phyloP scores from a whole-genome alignment of 2,113 vertebrate genomes.

The Dipodomys spectabilis region DNA sequence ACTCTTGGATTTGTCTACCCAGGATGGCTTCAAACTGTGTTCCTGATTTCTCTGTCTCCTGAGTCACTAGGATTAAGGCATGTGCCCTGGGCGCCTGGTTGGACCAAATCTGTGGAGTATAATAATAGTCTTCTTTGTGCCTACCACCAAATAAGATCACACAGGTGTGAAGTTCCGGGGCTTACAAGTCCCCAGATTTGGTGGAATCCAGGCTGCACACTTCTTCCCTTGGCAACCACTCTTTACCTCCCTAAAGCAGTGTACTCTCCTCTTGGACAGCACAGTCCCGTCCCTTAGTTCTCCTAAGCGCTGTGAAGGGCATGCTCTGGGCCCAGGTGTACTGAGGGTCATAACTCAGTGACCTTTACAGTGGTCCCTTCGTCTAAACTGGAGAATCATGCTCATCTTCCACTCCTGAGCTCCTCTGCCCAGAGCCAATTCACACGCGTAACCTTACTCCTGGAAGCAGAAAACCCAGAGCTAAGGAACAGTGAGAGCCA shows the following conservation, averaged over 20 bases:
- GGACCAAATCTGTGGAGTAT: neutral
- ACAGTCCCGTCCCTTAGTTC: neutral
- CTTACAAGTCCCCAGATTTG: neutral
- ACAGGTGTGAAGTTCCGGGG: neutral
- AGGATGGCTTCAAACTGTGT: too few species aligned
- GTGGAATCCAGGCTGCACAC: neutral
- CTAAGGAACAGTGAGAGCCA: neutral
- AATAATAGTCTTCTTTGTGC: neutral
- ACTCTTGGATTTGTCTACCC: neutral
- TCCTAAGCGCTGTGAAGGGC: neutral
- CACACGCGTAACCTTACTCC: constrained; percentile 6
- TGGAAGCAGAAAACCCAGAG: neutral
- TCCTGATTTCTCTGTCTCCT: too few species aligned
- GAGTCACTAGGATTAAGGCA: too few species aligned
- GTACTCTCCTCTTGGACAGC: neutral
- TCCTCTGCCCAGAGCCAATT: neutral
- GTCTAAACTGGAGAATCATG: neutral
- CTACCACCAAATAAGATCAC: neutral
- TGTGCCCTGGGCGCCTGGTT: neutral
- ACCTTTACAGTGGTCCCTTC: neutral
- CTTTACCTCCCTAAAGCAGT: neutral
- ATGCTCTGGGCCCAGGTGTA: neutral
- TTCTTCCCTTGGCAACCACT: neutral
- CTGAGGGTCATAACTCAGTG: neutral
- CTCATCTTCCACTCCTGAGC: neutral